A percentile compares a stretch with the other conserved stretches of the same genome.
These are phyloP conservation scores for Acrocephalus kingi DNA, from an alignment of 2,113 vertebrate species.

Conservation along the genomic window DNA sequence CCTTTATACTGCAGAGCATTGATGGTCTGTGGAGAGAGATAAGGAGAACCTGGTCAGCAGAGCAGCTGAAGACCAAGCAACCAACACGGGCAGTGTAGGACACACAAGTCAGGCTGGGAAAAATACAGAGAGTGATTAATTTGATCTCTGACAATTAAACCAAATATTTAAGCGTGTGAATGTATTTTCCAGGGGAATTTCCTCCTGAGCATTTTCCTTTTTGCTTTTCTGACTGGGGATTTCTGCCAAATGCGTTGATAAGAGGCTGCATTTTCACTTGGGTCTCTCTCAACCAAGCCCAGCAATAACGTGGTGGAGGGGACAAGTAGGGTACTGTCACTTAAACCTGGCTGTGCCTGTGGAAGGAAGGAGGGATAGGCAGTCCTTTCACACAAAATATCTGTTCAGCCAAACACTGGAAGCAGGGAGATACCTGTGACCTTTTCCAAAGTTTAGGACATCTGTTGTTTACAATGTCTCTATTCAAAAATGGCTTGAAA, in stretches of 20 bases:
- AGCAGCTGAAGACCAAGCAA: background rate
- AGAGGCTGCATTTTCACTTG: background rate
- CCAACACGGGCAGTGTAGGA: rapidly evolving
- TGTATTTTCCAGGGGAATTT: background rate
- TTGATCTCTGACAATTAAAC: background rate
- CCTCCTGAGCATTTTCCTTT: background rate
- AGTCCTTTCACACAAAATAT: background rate
- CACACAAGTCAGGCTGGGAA: background rate
- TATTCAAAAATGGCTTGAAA: background rate
- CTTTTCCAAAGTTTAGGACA: background rate
- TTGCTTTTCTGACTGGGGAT: background rate
- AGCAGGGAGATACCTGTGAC: background rate
- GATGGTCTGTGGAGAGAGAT: background rate
- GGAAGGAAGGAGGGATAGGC: background rate
- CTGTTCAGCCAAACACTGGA: background rate
- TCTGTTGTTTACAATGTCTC: background rate
- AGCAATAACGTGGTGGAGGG: background rate
- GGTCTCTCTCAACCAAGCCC: background rate
- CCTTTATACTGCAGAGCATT: background rate
- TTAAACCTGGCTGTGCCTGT: rapidly evolving
- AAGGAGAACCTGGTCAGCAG: background rate
- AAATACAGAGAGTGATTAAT: background rate
- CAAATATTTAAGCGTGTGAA: background rate
- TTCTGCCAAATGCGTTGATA: background rate
- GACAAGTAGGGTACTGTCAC: background rate